phyloP scores from a whole-genome alignment of 2,888 invertebrate genomes.

The Acronicta psi region DNA sequence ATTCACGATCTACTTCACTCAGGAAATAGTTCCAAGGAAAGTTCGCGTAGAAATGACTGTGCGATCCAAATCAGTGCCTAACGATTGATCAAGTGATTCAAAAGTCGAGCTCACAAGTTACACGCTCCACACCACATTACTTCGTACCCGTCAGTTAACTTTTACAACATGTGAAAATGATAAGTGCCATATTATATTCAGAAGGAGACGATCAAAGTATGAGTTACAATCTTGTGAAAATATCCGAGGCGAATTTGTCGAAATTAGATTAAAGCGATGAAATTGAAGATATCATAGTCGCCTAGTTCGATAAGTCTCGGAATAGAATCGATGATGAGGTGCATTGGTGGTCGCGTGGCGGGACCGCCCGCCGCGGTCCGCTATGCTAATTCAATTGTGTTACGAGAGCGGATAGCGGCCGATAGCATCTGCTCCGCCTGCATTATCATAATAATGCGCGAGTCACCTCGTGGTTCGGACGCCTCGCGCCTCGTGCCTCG shows the following conservation, averaged over 20 bases:
- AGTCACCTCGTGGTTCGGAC: constrained; percentile 76
- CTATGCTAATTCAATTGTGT: constrained; percentile 89
- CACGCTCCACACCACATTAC: constrained; percentile 19
- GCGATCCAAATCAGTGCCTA: constrained; percentile 10
- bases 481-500: constrained; percentile 56
- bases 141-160: constrained; percentile 43
- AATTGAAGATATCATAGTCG: constrained; percentile 43
- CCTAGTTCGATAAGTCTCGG: constrained; percentile 56
- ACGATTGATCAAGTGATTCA: constrained; percentile 27
- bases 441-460: constrained; percentile 88
- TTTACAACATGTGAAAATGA: constrained; percentile 40
- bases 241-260: constrained; percentile 4
- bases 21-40: constrained; percentile 3
- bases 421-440: constrained; percentile 83
- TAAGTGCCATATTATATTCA: constrained; percentile 17
- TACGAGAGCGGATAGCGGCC: constrained; percentile 77
- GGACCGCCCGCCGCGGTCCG: constrained; percentile 84
- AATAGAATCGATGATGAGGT: constrained; percentile 66
- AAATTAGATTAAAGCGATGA: constrained; percentile 38
- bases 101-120: constrained; percentile 10
- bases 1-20: constrained; percentile 16
- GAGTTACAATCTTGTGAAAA: constrained; percentile 27
- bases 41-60: constrained; percentile 1
- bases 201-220: constrained; percentile 4
- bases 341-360: constrained; percentile 83